A percentile compares a stretch with the other conserved stretches of the same genome.
Evolutionary conservation across 2,888 invertebrate species (phyloP).

Genomic region (Dryococelus australis): DNA sequence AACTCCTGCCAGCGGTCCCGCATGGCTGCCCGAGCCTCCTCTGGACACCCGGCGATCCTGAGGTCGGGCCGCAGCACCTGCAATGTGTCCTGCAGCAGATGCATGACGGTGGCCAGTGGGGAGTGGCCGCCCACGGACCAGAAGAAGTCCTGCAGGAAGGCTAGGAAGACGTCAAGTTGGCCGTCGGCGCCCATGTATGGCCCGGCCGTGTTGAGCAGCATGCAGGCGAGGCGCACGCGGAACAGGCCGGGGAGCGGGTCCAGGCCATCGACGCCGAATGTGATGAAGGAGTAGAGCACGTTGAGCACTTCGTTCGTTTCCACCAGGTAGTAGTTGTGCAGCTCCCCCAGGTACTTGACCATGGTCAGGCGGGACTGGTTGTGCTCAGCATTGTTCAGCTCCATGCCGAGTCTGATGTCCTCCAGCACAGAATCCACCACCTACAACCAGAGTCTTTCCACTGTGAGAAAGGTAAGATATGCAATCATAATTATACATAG

Average conservation of each 20-base stretch:
- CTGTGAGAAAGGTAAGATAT: too few species aligned
- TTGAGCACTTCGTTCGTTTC: conserved; percentile 93
- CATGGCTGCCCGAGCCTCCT: too few species aligned
- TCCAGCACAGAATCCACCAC: conserved; percentile 96
- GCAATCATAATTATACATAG: too few species aligned
- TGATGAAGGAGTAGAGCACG: conserved; percentile 85
- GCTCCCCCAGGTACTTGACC: conserved; percentile 94
- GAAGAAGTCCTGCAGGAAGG: conserved; percentile 72
- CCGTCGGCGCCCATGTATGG: conserved; percentile 91
- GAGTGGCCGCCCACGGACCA: conserved; percentile 66
- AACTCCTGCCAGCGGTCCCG: too few species aligned
- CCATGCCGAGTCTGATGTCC: conserved; percentile 89
- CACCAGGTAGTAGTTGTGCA: conserved; percentile 95
- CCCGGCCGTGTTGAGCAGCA: conserved; percentile 91
- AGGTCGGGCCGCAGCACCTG: background rate
- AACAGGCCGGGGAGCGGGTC: conserved; percentile 92
- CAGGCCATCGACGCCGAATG: conserved; percentile 82
- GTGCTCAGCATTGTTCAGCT: conserved; percentile 84
- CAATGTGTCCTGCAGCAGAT: background rate
- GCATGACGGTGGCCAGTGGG: background rate
- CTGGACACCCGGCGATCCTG: background rate
- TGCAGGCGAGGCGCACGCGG: conserved; percentile 86
- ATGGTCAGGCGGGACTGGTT: conserved; percentile 94
- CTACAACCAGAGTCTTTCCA: conserved; percentile 60
- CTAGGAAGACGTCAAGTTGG: conserved; percentile 88